These are phyloP conservation scores for Saguinus imperator DNA, from an alignment of 2,113 vertebrate genomes.

Conservation along the genomic window DNA sequence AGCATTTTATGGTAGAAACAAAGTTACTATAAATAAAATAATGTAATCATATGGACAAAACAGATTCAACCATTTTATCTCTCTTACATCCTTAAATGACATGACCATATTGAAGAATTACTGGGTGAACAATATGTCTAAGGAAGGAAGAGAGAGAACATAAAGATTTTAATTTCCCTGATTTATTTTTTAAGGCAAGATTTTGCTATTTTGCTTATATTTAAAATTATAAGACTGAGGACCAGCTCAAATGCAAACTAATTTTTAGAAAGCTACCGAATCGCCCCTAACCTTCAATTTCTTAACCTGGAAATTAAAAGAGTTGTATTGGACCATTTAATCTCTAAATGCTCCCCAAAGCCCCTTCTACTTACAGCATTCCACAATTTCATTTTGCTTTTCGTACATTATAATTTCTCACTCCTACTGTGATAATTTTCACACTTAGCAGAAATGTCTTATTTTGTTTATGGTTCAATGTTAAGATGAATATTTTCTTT, in stretches of 20 bases:
- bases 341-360: background rate
- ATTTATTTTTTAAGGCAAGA: background rate
- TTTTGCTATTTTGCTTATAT: background rate
- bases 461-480: background rate
- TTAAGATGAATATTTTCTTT: slow-evolving; percentile 22
- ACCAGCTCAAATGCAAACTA: background rate
- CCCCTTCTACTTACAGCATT: background rate
- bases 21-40: slow-evolving; percentile 21
- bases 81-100: background rate
- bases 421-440: background rate
- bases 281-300: background rate
- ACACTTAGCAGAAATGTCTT: background rate
- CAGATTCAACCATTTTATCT: background rate
- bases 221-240: background rate
- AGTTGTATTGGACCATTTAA: background rate
- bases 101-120: background rate
- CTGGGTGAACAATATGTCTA: background rate
- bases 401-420: background rate
- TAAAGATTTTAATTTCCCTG: background rate
- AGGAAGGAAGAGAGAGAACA: background rate
- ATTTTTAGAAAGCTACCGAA: background rate
- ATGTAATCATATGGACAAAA: background rate
- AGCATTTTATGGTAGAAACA: background rate
- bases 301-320: background rate
- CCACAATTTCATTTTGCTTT: slow-evolving; percentile 30